A percentile compares a stretch with the other conserved stretches of the same genome.
Conservation (phyloP, 2,113 vertebrate species). For the Callithrix jacchus region DNA sequence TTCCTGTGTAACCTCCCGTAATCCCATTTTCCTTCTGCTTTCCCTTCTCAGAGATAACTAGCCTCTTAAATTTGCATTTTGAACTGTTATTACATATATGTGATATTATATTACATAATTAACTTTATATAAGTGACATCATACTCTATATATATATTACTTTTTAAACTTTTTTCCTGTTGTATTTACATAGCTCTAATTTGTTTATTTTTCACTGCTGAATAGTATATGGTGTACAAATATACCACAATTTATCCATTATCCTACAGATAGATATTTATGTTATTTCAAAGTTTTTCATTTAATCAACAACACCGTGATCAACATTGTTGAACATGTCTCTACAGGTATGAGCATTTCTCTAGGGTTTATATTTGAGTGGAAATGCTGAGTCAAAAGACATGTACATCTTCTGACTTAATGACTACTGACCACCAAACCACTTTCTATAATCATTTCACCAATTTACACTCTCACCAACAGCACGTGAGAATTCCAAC, state of each 20-base stretch:
- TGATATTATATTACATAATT: constrained; percentile 12
- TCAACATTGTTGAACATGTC: background rate
- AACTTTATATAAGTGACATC: background rate
- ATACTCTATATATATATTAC: background rate
- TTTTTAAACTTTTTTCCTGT: constrained; percentile 16
- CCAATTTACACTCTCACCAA: background rate
- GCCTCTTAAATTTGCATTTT: constrained; percentile 17
- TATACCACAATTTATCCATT: background rate
- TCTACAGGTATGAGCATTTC: background rate
- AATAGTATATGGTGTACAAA: background rate
- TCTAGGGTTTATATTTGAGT: background rate
- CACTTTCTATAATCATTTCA: background rate
- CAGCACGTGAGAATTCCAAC: background rate
- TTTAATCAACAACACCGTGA: background rate
- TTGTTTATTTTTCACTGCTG: constrained; percentile 2
- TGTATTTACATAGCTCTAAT: background rate
- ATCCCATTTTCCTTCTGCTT: background rate
- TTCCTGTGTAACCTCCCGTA: background rate
- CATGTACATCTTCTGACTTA: background rate
- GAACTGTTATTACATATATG: background rate
- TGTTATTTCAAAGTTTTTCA: background rate
- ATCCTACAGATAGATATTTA: background rate
- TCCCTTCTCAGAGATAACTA: background rate
- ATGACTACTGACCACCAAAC: background rate
- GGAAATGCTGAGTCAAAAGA: background rate